Evolutionary conservation across 2,888 invertebrate species (phyloP).

Genomic region (Stenoptilia bipunctidactyla): DNA sequence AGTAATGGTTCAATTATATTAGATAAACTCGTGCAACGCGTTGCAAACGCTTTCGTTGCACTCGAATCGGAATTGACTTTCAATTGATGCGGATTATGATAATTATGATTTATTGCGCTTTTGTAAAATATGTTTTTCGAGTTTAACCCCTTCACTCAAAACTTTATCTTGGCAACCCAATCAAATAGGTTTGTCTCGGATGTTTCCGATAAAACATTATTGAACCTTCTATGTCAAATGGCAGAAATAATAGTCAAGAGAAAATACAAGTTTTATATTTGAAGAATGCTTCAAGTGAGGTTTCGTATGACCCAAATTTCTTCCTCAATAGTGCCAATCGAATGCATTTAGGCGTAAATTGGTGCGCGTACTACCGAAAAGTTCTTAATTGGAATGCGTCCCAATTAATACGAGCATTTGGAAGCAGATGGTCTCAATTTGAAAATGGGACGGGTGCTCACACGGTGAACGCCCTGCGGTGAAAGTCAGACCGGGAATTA

Average conservation of each 20-base stretch:
- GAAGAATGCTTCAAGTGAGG: too few relatives aligned
- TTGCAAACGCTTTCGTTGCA: conserved; percentile 44
- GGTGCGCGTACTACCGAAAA: conserved; percentile 22
- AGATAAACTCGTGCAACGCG: conserved; percentile 43
- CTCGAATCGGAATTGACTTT: conserved; percentile 37
- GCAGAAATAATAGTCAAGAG: too few relatives aligned
- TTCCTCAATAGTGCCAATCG: too few relatives aligned
- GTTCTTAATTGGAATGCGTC: conserved; percentile 66
- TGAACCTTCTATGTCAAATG: too few relatives aligned
- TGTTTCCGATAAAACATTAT: too few relatives aligned
- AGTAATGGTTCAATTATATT: conserved; percentile 35
- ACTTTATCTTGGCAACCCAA: too few relatives aligned
- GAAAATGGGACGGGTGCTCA: conserved; percentile 55
- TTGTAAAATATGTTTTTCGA: neutral
- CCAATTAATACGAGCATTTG: conserved; percentile 51
- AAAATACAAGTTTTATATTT: too few relatives aligned
- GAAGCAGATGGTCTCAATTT: conserved; percentile 37
- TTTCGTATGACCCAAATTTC: too few relatives aligned
- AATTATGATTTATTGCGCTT: conserved; percentile 1
- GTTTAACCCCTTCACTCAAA: too few relatives aligned
- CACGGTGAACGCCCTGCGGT: conserved; percentile 60
- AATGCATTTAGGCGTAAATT: too few relatives aligned
- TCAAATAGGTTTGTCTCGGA: too few relatives aligned
- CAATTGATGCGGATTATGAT: conserved; percentile 21
- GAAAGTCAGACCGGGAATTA: conserved; percentile 59